A percentile compares a stretch with the other conserved stretches of the same genome.
Evolutionary conservation across 2,113 vertebrate species (phyloP).

Genomic region (Xenus cinereus): DNA sequence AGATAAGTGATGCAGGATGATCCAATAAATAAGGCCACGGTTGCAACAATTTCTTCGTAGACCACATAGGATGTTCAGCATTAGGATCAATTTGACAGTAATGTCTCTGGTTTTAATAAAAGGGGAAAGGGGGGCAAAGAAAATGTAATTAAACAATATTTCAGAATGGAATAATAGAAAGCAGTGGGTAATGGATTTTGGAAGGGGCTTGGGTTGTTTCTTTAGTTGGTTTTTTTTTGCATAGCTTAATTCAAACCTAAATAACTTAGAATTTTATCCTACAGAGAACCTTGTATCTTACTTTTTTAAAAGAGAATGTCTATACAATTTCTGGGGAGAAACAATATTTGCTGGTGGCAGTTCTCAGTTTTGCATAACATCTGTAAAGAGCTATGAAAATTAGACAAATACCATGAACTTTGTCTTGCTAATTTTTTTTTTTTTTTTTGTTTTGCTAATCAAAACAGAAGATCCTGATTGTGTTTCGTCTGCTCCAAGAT

Average conservation of each 20-base stretch:
- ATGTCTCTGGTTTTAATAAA: background rate
- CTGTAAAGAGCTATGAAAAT: slow-evolving; percentile 64
- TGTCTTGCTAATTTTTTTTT: slow-evolving; percentile 46
- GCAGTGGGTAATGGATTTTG: background rate
- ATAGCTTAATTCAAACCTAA: slow-evolving; percentile 50
- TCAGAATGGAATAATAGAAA: background rate
- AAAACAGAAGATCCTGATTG: slow-evolving; percentile 66
- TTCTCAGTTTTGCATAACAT: slow-evolving; percentile 21
- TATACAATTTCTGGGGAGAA: slow-evolving; percentile 48
- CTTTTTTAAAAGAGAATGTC: slow-evolving; percentile 46
- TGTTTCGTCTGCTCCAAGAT: slow-evolving; percentile 73
- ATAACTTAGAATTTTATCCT: slow-evolving; percentile 51
- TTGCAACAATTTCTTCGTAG: background rate
- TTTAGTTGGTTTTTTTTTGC: background rate
- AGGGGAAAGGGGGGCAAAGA: background rate
- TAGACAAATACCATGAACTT: slow-evolving; percentile 62
- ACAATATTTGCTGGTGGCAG: slow-evolving; percentile 37
- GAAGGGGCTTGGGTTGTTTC: background rate
- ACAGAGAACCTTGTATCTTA: slow-evolving; percentile 23
- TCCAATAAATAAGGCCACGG: background rate
- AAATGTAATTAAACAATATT: background rate
- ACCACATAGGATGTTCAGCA: background rate
- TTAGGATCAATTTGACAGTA: background rate
- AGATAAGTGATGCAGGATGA: background rate
- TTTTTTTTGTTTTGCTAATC: slow-evolving; percentile 37